A percentile compares a stretch with the other conserved stretches of the same genome.
Evolutionary conservation across 2,797 vertebrate genomes (phyloP).

Genomic region (Siniperca obscura): DNA sequence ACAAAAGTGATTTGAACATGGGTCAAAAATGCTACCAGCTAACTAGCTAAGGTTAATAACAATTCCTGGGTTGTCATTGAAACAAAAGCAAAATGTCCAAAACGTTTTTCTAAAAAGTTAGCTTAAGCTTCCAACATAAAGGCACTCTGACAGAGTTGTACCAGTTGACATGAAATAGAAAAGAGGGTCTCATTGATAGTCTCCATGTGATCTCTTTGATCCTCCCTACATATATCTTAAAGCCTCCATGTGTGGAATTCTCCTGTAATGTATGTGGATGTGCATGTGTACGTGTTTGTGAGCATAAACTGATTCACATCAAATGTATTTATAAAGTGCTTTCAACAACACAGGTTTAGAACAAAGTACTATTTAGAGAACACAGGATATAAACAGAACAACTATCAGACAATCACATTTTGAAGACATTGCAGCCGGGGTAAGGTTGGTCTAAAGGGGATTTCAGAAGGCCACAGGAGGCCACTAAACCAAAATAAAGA

Average conservation of each 20-base stretch:
- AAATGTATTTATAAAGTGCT: constrained; percentile 56
- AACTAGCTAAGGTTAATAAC: no score
- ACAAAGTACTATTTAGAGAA: constrained; percentile 67
- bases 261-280: background rate
- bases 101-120: background rate
- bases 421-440: constrained; percentile 48
- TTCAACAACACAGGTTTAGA: constrained; percentile 63
- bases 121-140: background rate
- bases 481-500: constrained; percentile 68
- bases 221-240: background rate
- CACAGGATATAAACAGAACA: constrained; percentile 66
- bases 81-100: background rate
- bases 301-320: background rate
- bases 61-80: background rate
- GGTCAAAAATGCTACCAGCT: background rate
- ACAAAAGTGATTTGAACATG: background rate
- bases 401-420: constrained; percentile 65
- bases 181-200: background rate
- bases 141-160: background rate
- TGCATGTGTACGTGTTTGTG: background rate
- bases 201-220: background rate
- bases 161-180: background rate
- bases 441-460: constrained; percentile 55
- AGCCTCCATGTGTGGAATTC: background rate
- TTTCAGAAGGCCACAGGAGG: constrained; percentile 66